Evolutionary conservation across 2,888 invertebrate species (phyloP).

Genomic region (Meghimatium bilineatum): DNA sequence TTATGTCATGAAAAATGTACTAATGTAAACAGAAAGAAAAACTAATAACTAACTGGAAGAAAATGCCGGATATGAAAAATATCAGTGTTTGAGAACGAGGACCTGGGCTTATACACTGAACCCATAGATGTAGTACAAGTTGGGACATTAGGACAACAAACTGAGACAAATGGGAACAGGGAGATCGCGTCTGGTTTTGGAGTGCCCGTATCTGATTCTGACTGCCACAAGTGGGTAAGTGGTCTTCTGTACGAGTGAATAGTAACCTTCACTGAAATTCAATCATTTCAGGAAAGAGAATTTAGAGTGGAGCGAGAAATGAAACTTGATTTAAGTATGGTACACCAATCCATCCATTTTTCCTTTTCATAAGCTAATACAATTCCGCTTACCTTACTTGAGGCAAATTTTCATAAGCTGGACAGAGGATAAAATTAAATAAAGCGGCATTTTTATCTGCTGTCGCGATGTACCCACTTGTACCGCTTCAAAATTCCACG

Average conservation of each 20-base stretch:
- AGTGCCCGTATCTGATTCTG: not conserved
- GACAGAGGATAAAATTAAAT: not conserved
- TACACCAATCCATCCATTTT: not conserved
- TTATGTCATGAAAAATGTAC: no score
- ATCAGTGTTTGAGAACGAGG: no score
- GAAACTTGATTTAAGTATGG: not conserved
- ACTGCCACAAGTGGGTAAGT: not conserved
- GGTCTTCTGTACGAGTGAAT: not conserved
- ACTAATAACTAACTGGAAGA: no score
- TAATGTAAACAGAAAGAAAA: no score
- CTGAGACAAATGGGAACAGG: not conserved
- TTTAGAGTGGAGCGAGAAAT: not conserved
- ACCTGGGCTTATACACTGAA: no score
- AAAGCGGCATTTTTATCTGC: not conserved
- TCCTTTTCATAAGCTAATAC: not conserved
- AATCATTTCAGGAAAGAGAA: not conserved
- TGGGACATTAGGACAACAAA: not conserved
- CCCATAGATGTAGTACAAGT: no score
- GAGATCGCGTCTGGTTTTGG: not conserved
- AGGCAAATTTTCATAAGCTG: not conserved
- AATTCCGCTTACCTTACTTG: not conserved
- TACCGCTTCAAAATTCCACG: conserved; percentile 3
- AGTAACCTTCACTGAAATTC: not conserved
- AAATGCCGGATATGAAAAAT: no score
- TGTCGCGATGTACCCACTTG: not conserved